Conservation (phyloP, 2,113 vertebrate species). For the Phrynosoma blainvillii region DNA sequence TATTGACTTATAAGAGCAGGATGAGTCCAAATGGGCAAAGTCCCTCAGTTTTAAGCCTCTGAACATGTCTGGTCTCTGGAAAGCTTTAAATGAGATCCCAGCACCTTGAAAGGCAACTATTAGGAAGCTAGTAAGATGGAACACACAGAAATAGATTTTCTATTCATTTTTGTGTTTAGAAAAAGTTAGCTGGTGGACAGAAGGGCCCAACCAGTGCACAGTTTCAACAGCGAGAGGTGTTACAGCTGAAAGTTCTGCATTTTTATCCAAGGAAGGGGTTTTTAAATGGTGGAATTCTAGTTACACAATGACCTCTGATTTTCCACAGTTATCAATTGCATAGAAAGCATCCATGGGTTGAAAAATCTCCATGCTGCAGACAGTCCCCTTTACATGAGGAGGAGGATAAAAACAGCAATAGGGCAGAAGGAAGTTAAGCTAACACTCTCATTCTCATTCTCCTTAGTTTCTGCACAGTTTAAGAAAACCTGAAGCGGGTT, state of each 20-base stretch:
- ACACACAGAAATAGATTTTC: background rate
- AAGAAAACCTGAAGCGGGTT: too few species aligned
- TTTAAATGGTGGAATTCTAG: background rate
- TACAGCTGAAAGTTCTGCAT: background rate
- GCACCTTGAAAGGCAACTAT: too few species aligned
- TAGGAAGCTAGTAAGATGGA: background rate
- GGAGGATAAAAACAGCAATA: too few species aligned
- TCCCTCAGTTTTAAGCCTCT: background rate
- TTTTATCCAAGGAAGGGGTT: background rate
- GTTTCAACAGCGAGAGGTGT: background rate
- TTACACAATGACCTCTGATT: background rate
- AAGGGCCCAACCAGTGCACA: background rate
- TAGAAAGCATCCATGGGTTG: too few species aligned
- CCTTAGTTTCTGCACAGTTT: too few species aligned
- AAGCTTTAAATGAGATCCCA: background rate
- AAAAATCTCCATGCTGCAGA: too few species aligned
- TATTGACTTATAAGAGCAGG: background rate
- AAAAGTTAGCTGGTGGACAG: background rate
- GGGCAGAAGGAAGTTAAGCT: too few species aligned
- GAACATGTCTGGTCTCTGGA: too few species aligned
- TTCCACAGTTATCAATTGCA: too few species aligned
- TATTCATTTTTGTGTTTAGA: background rate
- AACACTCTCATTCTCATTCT: too few species aligned
- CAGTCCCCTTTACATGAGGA: too few species aligned
- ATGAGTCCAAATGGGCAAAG: background rate